Base-by-base conservation (phyloP, 1,140 invertebrate species). In the Ladona fulva region DNA sequence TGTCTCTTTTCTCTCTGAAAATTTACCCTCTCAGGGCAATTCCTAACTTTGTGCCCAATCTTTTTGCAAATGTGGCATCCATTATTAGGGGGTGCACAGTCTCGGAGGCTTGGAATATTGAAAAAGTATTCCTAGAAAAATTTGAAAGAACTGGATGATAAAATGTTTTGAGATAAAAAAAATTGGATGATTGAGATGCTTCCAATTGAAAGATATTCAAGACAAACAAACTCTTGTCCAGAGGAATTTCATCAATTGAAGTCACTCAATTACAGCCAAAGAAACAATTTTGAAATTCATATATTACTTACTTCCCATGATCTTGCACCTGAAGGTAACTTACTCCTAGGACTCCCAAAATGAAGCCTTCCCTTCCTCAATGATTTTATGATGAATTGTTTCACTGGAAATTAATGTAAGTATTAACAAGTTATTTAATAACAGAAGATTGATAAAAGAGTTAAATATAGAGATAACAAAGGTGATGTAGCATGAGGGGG, bases 21-120 rank as follows among this genome's bases (percentile, higher is more conserved):
- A 16, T 66, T 66, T 5, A 16, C 52, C n/a, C 52, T 66, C 14
- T 66, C 52, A 0, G 80, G 80, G 29, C 90, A 91, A 42, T 90
- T 86, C 79, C 87, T 86, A 1, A 86, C 86, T 79, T 89, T 86
- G 82, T 91, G 90, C 42, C 89, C 89, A 79, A 89, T 89, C 81
- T 87, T 87, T 74, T 87, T 86, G 82, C 90, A 91, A 24, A 85
- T 82, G 29, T 86, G 84, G 82, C 90, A 91, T 37, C 88, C 86
- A 25, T 88, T 81, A 80, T 89, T 88, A 80, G 87, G 87, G 8
- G 89, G 89, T 22, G 87, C 87, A n/a, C 86, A 86, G 29, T 86
- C 84, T 12, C 84, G 85, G 73, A 89, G 80, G 12, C 83, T 80
- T 1, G 79, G 44, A 16, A 80, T 77, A 80, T 88, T 84, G 81